Conservation (phyloP, 2,888 invertebrate genomes). For the Onchidella celtica region DNA sequence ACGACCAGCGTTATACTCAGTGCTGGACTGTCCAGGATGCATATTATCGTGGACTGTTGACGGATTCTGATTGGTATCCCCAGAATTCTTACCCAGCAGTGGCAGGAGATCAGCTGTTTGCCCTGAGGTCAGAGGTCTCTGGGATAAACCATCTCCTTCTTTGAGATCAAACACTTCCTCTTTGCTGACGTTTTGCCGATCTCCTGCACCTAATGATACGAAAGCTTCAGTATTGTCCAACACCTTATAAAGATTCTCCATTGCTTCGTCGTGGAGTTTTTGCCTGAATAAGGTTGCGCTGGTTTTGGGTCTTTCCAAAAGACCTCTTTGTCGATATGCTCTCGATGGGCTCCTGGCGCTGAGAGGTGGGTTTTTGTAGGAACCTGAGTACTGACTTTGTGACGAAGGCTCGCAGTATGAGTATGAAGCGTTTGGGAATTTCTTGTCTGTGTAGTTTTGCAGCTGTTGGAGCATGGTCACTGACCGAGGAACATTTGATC, state of each 20-base stretch:
- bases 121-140: neutral
- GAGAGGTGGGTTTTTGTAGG: neutral
- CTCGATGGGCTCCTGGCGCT: neutral
- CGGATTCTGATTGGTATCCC: neutral
- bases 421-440: slow-evolving; percentile 1
- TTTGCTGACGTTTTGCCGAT: neutral
- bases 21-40: too few species aligned
- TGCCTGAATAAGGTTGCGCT: slow-evolving; percentile 3
- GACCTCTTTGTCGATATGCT: neutral
- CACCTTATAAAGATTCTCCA: neutral
- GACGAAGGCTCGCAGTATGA: neutral
- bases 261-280: neutral
- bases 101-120: neutral
- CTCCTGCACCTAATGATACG: neutral
- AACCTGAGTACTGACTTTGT: neutral
- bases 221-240: neutral
- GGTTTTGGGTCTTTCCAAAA: slow-evolving; percentile 9
- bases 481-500: slow-evolving; percentile 25
- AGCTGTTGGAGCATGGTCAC: slow-evolving; percentile 29
- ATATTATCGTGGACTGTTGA: neutral
- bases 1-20: neutral
- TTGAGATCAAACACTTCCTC: neutral
- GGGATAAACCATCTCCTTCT: neutral
- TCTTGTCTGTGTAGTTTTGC: neutral
- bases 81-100: neutral